A percentile compares a stretch with the other conserved stretches of the same genome.
Conservation (phyloP, 1,140 invertebrate species). For the Drosophila nasuta region DNA sequence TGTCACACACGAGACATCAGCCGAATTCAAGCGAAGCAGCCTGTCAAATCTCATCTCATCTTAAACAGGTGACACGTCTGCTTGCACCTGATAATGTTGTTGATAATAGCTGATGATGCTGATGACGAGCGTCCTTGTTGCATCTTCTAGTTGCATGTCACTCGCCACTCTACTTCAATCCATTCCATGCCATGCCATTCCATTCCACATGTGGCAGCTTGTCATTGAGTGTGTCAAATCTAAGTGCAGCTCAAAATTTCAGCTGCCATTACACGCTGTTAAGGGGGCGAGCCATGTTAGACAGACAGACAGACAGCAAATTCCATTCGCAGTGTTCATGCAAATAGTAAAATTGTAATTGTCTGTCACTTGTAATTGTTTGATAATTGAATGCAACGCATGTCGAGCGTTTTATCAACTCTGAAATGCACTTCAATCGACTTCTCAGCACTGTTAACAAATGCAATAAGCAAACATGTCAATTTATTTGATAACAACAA, state of each 20-base stretch:
- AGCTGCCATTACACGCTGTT: constrained; percentile 29
- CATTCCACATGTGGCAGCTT: neutral
- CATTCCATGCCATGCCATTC: too few relatives aligned
- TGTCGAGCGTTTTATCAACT: neutral
- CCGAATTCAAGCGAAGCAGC: constrained; percentile 12
- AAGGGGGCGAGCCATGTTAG: neutral
- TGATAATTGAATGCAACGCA: constrained; percentile 7
- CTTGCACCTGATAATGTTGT: neutral
- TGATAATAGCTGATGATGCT: neutral
- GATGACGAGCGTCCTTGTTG: constrained; percentile 16
- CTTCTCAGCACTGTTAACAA: neutral
- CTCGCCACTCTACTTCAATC: too few relatives aligned
- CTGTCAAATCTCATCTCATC: constrained; percentile 13
- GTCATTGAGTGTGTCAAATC: constrained; percentile 22
- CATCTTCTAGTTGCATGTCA: neutral
- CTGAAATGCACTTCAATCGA: constrained; percentile 2
- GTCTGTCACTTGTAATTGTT: neutral
- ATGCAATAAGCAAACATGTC: neutral
- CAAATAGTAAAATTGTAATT: constrained; percentile 16
- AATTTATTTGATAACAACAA: constrained; percentile 7
- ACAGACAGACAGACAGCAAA: constrained; percentile 13
- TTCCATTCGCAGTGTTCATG: constrained; percentile 32
- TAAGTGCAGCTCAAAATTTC: constrained; percentile 42
- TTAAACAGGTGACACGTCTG: neutral
- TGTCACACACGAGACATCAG: constrained; percentile 62